Base-by-base conservation (phyloP, 2,113 vertebrate genomes). In the Indri indri region DNA sequence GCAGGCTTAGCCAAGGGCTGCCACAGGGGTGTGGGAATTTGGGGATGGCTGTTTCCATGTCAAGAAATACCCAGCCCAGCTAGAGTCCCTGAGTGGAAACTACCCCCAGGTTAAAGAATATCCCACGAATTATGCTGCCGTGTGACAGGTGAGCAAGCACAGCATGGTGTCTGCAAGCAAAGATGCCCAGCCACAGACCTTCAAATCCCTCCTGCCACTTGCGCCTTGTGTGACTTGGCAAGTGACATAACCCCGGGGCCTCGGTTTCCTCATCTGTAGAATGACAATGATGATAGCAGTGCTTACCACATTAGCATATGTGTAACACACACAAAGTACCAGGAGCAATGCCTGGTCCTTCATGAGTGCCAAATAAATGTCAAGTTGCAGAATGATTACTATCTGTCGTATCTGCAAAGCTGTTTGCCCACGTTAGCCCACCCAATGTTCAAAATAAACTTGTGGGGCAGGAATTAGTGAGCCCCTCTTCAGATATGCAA, bases 351-450 rank as follows among this genome's bases (percentile, higher is more conserved):
- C 16, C 16, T 6, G 9, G 45, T 54, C 23, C 47, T 54, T 6
- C 17, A 30, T 1, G 13, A 66, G 18, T 2, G 66, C 47, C 54
- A 22, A 42, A 0, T 7, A 23, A 7, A 32, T 0, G 13, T 18
- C 34, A 8, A 11, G 50, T 2, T 5, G 4, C 12, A 3, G 11
- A 14, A 0, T 18, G 6, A 32, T 3, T 0, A 2, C 40, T 6
- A 9, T 30, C 13, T 34, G 34, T 4, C 45, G 0, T 14, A 7
- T 2, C 34, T 76, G 23, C 34, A 42, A 50, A 61, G 59, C 66
- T 42, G 40, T 52, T 3, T 32, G 47, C 6, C 9, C 54, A 17
- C 30, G 8, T 59, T 1, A n/a, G 61, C 50, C 14, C 40, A 16
- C 17, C 12, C 4, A 0, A 0, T 14, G 63, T 70, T 47, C 50